Base-by-base conservation (phyloP, 2,888 invertebrate genomes). In the Plagodis dolabraria region DNA sequence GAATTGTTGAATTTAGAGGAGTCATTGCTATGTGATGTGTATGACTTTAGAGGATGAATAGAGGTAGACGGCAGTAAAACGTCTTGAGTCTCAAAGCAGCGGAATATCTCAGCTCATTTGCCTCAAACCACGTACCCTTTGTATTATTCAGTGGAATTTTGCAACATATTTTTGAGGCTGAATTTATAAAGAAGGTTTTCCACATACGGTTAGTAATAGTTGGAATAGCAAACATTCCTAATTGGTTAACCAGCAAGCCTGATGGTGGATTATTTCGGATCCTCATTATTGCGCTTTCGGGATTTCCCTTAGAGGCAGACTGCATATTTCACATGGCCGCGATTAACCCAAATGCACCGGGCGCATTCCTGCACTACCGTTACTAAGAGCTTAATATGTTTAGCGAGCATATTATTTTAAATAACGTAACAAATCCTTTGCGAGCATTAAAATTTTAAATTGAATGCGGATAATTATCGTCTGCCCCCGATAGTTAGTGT, bases 231-330 rank as follows among this genome's bases (percentile, higher is more conserved):
- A 77, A 77, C 71, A 70, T 64, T 72, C 68, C 77, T 87, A 87
- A 89, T 87, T 86, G 86, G 86, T 83, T 83, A 84, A 83, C 83
- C 80, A 74, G 75, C 81, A 75, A 74, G 75, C 70, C 75, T 73
- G 64, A 69, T 75, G 77, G 74, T 65, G 83, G 85, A 83, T 89
- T 88, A 86, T 64, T 73, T 65, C 68, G 75, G 77, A 79, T 84
- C 79, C 83, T 83, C 83, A 83, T 87, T 85, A 83, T 82, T 83
- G 83, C 80, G 82, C 84, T 85, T 85, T 82, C 72, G 80, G 85
- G 80, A 82, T 81, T 74, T 72, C 82, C 78, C 79, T 80, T 74
- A 67, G 70, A 77, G 76, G 79, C 79, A 71, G 69, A 74, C 71
- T 78, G 79, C 83, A 83, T 84, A 78, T 83, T 82, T 83, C 79